These are phyloP conservation scores for Thermophis baileyi DNA, from an alignment of 2,113 vertebrate species.

Conservation along the genomic window DNA sequence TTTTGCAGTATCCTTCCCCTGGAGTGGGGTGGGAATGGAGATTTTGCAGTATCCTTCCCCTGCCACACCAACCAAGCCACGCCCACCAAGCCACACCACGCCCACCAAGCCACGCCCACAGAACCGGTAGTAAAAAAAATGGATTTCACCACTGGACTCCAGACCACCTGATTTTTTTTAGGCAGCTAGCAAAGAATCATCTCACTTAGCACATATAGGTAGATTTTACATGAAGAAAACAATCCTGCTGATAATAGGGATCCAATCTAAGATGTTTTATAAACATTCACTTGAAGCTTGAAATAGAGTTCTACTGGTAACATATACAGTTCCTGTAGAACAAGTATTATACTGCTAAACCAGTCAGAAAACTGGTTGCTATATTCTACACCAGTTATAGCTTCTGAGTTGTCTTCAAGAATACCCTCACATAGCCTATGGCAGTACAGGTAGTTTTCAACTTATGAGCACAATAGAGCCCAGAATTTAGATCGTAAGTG, in stretches of 20 bases:
- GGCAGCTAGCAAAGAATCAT: not conserved
- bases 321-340: not conserved
- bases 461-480: not conserved
- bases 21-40: too few species aligned
- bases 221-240: not conserved
- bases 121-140: too few species aligned
- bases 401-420: not conserved
- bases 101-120: too few species aligned
- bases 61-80: too few species aligned
- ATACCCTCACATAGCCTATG: not conserved
- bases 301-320: not conserved
- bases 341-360: not conserved
- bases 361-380: not conserved
- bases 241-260: not conserved
- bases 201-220: not conserved
- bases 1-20: too few species aligned
- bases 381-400: not conserved
- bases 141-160: too few species aligned
- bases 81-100: too few species aligned
- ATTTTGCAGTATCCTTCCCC: too few species aligned
- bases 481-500: not conserved
- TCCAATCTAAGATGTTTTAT: not conserved
- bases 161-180: not conserved
- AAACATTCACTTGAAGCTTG: not conserved
- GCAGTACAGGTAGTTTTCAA: not conserved